Evolutionary conservation across 2,113 vertebrate genomes (phyloP).

Genomic region (Psammodynastes pulverulentus): DNA sequence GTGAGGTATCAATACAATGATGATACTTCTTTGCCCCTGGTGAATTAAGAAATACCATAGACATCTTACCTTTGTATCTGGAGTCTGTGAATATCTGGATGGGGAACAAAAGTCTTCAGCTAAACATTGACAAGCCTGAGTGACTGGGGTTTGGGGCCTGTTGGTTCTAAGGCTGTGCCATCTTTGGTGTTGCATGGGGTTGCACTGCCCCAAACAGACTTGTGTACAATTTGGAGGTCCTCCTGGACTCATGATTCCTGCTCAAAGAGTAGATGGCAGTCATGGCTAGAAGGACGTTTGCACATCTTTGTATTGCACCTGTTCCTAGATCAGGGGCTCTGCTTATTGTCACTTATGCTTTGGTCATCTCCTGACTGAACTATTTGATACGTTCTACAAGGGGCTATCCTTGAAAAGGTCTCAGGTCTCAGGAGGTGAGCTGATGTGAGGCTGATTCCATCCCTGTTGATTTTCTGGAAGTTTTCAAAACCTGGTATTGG

Average conservation of each 20-base stretch:
- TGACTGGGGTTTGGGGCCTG: neutral
- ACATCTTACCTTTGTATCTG: neutral
- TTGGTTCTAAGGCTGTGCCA: neutral
- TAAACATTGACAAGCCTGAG: neutral
- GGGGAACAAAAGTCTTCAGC: neutral
- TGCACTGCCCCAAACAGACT: neutral
- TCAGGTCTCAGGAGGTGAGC: neutral
- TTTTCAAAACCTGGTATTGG: neutral
- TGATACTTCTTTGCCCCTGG: neutral
- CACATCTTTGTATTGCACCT: neutral
- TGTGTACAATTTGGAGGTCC: neutral
- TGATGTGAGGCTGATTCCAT: neutral
- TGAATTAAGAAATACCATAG: neutral
- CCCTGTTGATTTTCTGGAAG: neutral
- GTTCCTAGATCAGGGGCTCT: neutral
- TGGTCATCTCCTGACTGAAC: neutral
- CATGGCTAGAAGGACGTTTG: neutral
- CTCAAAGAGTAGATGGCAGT: neutral
- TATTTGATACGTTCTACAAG: neutral
- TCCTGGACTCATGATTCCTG: neutral
- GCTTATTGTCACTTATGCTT: neutral
- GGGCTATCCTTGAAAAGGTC: neutral
- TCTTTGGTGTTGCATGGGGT: neutral
- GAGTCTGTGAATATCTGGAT: neutral
- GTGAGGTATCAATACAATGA: neutral